phyloP scores from a whole-genome alignment of 2,888 invertebrate genomes.

The Heliconius ethilla region DNA sequence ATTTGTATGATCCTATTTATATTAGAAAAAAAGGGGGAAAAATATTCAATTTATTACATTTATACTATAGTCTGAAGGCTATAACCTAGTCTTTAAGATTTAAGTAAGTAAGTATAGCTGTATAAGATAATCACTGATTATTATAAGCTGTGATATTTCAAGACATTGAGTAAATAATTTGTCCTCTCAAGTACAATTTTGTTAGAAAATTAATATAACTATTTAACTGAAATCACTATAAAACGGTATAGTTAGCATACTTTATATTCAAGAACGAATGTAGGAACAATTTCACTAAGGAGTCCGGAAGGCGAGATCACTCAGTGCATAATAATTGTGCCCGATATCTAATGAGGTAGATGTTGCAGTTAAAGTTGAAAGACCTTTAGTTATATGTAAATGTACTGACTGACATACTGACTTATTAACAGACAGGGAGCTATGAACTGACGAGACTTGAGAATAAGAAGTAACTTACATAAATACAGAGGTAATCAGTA shows the following conservation, averaged over 20 bases:
- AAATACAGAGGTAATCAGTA: neutral
- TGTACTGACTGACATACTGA: constrained; percentile 20
- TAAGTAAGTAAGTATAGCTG: too few relatives aligned
- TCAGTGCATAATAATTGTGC: constrained; percentile 34
- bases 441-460: neutral
- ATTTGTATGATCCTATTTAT: neutral
- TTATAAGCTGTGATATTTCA: too few relatives aligned
- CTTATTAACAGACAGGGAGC: neutral
- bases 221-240: too few relatives aligned
- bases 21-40: too few relatives aligned
- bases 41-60: too few relatives aligned
- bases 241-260: neutral
- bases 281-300: constrained; percentile 29
- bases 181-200: too few relatives aligned
- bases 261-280: constrained; percentile 7
- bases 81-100: too few relatives aligned
- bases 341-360: constrained; percentile 34
- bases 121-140: too few relatives aligned
- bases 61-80: too few relatives aligned
- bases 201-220: too few relatives aligned
- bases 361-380: constrained; percentile 3
- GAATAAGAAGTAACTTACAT: neutral
- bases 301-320: constrained; percentile 33
- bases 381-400: constrained; percentile 5
- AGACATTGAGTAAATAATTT: too few relatives aligned